phyloP scores from a whole-genome alignment of 2,797 vertebrate genomes.

The Rachycentron canadum region DNA sequence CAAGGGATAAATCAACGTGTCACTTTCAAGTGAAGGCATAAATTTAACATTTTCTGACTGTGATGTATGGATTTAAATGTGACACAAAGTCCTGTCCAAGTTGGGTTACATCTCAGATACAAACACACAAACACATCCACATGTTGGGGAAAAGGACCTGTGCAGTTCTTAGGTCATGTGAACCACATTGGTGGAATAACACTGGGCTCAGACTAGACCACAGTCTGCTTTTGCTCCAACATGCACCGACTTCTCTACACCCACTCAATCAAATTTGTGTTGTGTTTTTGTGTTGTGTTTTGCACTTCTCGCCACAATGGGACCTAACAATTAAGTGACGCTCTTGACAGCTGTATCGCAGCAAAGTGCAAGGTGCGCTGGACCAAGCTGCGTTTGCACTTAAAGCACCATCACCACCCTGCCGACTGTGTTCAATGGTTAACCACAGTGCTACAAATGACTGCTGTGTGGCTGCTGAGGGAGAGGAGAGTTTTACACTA shows the following conservation, averaged over 20 bases:
- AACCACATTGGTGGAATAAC: too few relatives aligned
- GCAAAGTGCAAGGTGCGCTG: slow-evolving; percentile 43
- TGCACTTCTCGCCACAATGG: slow-evolving; percentile 23
- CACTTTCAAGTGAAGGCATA: slow-evolving; percentile 14
- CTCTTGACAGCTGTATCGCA: slow-evolving; percentile 58
- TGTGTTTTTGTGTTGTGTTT: slow-evolving; percentile 20
- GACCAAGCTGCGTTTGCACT: slow-evolving; percentile 63
- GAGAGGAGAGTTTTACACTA: slow-evolving; percentile 66
- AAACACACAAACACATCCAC: neutral
- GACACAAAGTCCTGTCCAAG: neutral
- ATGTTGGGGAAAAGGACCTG: neutral
- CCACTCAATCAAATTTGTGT: slow-evolving; percentile 16
- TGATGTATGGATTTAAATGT: slow-evolving; percentile 7
- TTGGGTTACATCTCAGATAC: slow-evolving; percentile 10
- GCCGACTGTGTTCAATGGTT: slow-evolving; percentile 69
- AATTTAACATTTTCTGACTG: neutral
- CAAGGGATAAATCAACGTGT: neutral
- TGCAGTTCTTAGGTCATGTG: slow-evolving; percentile 17
- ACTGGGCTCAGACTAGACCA: slow-evolving; percentile 19
- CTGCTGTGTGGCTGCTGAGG: slow-evolving; percentile 56
- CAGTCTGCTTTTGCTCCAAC: slow-evolving; percentile 21
- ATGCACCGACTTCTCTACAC: slow-evolving; percentile 12
- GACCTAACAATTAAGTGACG: slow-evolving; percentile 48
- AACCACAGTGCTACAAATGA: slow-evolving; percentile 69
- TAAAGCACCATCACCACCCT: slow-evolving; percentile 56